These are phyloP conservation scores for Platynereis dumerilii DNA, from an alignment of 2,888 invertebrate species.

Conservation along the genomic window DNA sequence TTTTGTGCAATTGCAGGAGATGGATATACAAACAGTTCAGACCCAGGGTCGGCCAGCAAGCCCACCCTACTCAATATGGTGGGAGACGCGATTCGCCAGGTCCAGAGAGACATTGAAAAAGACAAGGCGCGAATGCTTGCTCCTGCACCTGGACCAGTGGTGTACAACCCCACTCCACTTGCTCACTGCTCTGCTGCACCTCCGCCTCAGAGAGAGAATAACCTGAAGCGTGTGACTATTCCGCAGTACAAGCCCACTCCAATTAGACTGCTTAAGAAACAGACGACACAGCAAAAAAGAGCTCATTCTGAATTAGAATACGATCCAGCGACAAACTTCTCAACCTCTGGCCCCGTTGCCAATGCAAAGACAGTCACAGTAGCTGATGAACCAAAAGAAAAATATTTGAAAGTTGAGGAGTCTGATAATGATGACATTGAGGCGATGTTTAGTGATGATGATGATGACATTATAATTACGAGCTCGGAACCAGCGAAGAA, in stretches of 20 bases:
- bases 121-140: slow-evolving; percentile 13
- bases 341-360: slow-evolving; percentile 15
- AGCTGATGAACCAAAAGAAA: neutral
- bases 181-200: neutral
- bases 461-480: slow-evolving; percentile 4
- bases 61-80: slow-evolving; percentile 33
- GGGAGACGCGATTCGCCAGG: slow-evolving; percentile 31
- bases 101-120: slow-evolving; percentile 24
- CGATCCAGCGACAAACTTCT: slow-evolving; percentile 29
- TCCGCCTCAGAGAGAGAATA: neutral
- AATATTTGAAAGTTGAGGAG: neutral
- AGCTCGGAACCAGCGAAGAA: neutral
- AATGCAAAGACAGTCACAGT: neutral
- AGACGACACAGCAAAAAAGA: neutral
- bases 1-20: too few species aligned
- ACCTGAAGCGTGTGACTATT: neutral
- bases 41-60: too few species aligned
- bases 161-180: slow-evolving; percentile 27
- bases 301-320: slow-evolving; percentile 19
- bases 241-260: slow-evolving; percentile 37
- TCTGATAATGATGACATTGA: slow-evolving; percentile 4
- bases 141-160: neutral
- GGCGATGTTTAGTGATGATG: slow-evolving; percentile 30
- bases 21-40: too few species aligned
- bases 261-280: slow-evolving; percentile 30